Percentiles rank a stretch among this genome's conserved stretches.
Conservation (phyloP, 2,888 invertebrate species). For the Epinotia brunnichana region DNA sequence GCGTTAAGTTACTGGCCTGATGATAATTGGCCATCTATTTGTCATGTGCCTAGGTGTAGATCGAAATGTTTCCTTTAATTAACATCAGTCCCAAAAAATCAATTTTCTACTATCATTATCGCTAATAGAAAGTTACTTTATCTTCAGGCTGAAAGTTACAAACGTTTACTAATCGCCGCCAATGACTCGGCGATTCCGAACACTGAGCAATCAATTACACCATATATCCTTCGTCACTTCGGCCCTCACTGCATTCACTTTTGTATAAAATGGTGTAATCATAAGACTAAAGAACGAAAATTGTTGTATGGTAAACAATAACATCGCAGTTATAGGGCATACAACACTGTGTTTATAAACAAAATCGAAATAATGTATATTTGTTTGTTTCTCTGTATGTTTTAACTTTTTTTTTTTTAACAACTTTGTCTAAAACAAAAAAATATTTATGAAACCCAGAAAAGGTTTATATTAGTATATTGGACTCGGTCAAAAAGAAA, state of each 20-base stretch:
- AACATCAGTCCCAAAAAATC: not conserved
- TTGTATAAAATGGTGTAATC: constrained; percentile 28
- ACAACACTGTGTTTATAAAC: not conserved
- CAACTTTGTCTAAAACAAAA: too few relatives aligned
- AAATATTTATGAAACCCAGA: too few relatives aligned
- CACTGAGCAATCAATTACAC: constrained; percentile 40
- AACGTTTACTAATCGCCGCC: constrained; percentile 39
- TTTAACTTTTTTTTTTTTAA: too few relatives aligned
- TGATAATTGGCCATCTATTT: not conserved
- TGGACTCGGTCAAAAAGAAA: too few relatives aligned
- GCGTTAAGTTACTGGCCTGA: not conserved
- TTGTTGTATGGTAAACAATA: not conserved
- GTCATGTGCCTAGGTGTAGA: not conserved
- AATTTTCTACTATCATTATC: constrained; percentile 13
- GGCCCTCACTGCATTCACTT: constrained; percentile 15
- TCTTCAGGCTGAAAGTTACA: constrained; percentile 29
- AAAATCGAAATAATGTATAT: not conserved
- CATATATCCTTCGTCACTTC: constrained; percentile 35
- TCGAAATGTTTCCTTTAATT: not conserved
- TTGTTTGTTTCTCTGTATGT: not conserved
- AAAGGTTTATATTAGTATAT: too few relatives aligned
- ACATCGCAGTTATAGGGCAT: not conserved
- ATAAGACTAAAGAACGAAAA: not conserved
- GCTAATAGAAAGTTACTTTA: constrained; percentile 35
- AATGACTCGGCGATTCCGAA: constrained; percentile 36